A percentile compares a stretch with the other conserved stretches of the same genome.
These are phyloP conservation scores for Nemoura dubitans DNA, from an alignment of 2,888 invertebrate genomes.

Conservation along the genomic window DNA sequence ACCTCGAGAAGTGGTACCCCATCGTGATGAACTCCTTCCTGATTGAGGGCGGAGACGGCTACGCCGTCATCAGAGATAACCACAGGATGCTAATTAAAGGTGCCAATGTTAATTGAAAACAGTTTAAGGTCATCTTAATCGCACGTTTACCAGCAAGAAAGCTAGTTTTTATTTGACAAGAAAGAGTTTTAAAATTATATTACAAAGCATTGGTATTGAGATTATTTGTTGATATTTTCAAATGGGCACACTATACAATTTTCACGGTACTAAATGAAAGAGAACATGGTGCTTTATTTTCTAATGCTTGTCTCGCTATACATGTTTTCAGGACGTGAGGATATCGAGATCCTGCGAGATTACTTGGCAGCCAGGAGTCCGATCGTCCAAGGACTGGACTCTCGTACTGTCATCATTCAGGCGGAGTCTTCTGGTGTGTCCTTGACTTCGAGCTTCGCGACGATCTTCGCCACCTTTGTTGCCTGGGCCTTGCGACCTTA, in stretches of 20 bases:
- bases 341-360: constrained; percentile 65
- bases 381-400: constrained; percentile 65
- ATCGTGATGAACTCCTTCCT: constrained; percentile 71
- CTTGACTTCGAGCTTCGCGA: not conserved
- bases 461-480: not conserved
- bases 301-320: no score
- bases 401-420: constrained; percentile 60
- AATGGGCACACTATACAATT: no score
- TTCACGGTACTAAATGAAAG: no score
- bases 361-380: constrained; percentile 65
- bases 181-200: no score
- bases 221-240: no score
- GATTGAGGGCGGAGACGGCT: constrained; percentile 76
- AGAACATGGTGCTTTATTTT: no score
- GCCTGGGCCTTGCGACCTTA: not conserved
- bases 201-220: no score
- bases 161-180: no score
- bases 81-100: constrained; percentile 45
- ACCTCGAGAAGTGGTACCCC: constrained; percentile 67
- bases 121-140: no score
- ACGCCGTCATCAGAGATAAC: constrained; percentile 53
- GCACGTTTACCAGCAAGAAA: no score
- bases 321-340: constrained; percentile 60
- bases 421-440: not conserved
- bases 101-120: no score